Evolutionary conservation across 2,797 vertebrate species (phyloP).

Genomic region (Glossophaga mutica): DNA sequence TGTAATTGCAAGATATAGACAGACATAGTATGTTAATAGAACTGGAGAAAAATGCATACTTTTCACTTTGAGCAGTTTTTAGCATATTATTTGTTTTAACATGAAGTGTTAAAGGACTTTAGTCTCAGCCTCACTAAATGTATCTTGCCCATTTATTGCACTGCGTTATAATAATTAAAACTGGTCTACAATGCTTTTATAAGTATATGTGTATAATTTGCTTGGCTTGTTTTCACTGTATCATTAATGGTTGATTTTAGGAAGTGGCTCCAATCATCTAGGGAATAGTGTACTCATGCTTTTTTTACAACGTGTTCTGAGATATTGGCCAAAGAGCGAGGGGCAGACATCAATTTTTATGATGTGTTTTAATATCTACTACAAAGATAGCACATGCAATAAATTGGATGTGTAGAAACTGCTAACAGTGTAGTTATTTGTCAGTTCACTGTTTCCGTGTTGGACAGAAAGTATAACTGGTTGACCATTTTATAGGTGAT

Average conservation of each 20-base stretch:
- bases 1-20: background rate
- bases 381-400: slow-evolving; percentile 55
- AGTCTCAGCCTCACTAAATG: background rate
- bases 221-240: slow-evolving; percentile 37
- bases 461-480: background rate
- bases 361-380: slow-evolving; percentile 17
- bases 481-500: background rate
- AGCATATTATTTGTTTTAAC: background rate
- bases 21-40: background rate
- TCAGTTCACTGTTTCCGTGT: background rate
- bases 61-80: slow-evolving; percentile 18
- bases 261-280: slow-evolving; percentile 17
- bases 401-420: slow-evolving; percentile 32
- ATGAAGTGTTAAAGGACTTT: background rate
- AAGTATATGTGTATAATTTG: background rate
- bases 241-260: background rate
- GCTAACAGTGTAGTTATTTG: background rate
- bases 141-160: background rate
- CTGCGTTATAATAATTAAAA: slow-evolving; percentile 4
- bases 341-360: background rate
- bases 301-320: slow-evolving; percentile 41
- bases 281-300: slow-evolving; percentile 4
- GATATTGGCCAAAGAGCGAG: slow-evolving; percentile 27
- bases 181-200: background rate
- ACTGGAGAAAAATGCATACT: background rate